Evolutionary conservation across 1,140 invertebrate species (phyloP), one percentile per base, ranked within the genome.

Genomic region (Phortica variegata): DNA sequence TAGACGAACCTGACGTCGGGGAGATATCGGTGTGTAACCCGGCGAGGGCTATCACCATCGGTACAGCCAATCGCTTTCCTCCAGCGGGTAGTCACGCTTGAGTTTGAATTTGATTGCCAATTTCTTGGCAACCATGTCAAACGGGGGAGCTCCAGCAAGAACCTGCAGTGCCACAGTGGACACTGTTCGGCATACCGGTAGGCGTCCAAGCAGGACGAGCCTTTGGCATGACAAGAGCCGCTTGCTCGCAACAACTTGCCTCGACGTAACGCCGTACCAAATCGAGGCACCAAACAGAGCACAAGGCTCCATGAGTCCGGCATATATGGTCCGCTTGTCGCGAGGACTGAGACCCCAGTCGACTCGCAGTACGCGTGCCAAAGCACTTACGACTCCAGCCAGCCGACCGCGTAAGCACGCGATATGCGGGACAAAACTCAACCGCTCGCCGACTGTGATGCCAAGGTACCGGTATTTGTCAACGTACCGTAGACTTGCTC

Each of bases 101-200:
- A 56, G 8, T 13, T 43, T 47, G 23, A 43, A 56, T 6, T 10
- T 16, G 5, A 43, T 17, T 9, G 20, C 37, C 16, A 34, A 13
- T 20, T 43, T 43, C 15, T 13, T 34, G n/a, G 41, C 49, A 18
- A 44, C 47, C 17, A 60, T 18, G 19, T 62, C 55, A 42, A 52
- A 55, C 21, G 60, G 60, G 1, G 50, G 12, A 0, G 9, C 37
- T 8, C 54, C 60, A 13, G 52, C 18, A 32, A 68, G 31, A 0
- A 32, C 60, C 54, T 8, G 56, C 39, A 9, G n/a, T 0, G 58
- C 52, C 0, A 60, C 56, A 4, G 43, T 54, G 1, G 66, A 66
- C 0, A 52, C 43, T n/a, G 60, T 59, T 2, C 41, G 18, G 42
- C 58, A 63, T 12, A 60, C 56, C 10, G 37, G 29, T 0, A 56